These are phyloP conservation scores for Neosalanx taihuensis DNA, from an alignment of 2,797 vertebrate genomes.

Conservation along the genomic window DNA sequence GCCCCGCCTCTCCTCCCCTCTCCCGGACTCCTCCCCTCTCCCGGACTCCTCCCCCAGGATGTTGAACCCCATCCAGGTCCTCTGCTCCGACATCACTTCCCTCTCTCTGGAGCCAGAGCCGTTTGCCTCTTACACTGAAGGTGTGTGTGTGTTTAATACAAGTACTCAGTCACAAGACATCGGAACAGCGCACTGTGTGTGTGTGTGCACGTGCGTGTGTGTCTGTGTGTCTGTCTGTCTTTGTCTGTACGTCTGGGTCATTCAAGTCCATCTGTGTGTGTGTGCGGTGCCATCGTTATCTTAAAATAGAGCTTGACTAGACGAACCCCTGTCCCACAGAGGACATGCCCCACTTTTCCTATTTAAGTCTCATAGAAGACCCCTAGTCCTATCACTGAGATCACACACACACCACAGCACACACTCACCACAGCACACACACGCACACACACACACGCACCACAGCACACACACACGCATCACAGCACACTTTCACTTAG, in stretches of 20 bases:
- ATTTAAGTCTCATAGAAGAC: slow-evolving; percentile 3
- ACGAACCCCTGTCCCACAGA: slow-evolving; percentile 34
- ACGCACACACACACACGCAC: slow-evolving; percentile 2
- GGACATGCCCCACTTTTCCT: slow-evolving; percentile 24
- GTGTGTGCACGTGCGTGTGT: slow-evolving; percentile 1
- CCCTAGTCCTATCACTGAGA: not conserved
- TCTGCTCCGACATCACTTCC: slow-evolving; percentile 80
- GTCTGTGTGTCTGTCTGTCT: slow-evolving; percentile 34
- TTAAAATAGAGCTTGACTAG: slow-evolving; percentile 53
- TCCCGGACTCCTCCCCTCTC: slow-evolving; percentile 72
- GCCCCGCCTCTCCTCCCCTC: slow-evolving; percentile 72
- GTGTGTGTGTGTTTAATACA: slow-evolving; percentile 64
- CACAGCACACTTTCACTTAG: slow-evolving; percentile 3
- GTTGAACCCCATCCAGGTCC: slow-evolving; percentile 80
- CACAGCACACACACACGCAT: slow-evolving; percentile 47
- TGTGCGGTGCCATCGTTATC: slow-evolving; percentile 38
- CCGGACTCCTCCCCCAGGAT: slow-evolving; percentile 78
- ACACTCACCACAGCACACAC: slow-evolving; percentile 20
- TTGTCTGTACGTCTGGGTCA: slow-evolving; percentile 12
- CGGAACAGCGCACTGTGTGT: slow-evolving; percentile 11
- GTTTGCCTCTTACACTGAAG: slow-evolving; percentile 80
- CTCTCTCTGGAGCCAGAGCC: slow-evolving; percentile 80
- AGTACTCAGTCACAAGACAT: not conserved
- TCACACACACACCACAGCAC: slow-evolving; percentile 6
- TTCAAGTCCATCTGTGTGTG: slow-evolving; percentile 4